phyloP scores from a whole-genome alignment of 2,113 vertebrate species.

The Ahaetulla prasina region DNA sequence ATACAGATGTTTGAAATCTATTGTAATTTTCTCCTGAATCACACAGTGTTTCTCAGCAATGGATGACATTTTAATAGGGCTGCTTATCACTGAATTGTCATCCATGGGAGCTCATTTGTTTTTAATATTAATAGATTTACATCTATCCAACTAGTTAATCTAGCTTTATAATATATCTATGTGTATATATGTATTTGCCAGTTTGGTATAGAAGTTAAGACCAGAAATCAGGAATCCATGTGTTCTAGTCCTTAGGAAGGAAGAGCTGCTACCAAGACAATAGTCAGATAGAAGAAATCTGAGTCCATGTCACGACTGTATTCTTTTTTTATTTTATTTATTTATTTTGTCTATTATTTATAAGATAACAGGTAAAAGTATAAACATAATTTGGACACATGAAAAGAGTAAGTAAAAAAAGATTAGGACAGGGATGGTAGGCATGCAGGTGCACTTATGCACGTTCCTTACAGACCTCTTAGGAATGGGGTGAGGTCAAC shows the following conservation, averaged over 20 bases:
- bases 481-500: no score
- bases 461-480: no score
- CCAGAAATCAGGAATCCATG: not conserved
- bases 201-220: not conserved
- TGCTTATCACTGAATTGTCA: not conserved
- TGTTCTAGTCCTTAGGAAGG: not conserved
- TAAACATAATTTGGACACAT: no score
- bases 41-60: slow-evolving; percentile 11
- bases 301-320: not conserved
- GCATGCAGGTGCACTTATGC: no score
- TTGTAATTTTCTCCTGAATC: not conserved
- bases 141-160: not conserved
- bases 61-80: not conserved
- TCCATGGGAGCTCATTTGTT: not conserved
- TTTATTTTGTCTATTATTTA: no score
- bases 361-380: no score
- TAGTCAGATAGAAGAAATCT: not conserved
- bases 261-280: not conserved
- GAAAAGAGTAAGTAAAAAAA: no score
- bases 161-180: not conserved
- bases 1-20: not conserved
- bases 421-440: no score
- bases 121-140: not conserved
- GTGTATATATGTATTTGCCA: not conserved
- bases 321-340: no score